phyloP scores from a whole-genome alignment of 2,797 vertebrate species.

The Varecia variegata region DNA sequence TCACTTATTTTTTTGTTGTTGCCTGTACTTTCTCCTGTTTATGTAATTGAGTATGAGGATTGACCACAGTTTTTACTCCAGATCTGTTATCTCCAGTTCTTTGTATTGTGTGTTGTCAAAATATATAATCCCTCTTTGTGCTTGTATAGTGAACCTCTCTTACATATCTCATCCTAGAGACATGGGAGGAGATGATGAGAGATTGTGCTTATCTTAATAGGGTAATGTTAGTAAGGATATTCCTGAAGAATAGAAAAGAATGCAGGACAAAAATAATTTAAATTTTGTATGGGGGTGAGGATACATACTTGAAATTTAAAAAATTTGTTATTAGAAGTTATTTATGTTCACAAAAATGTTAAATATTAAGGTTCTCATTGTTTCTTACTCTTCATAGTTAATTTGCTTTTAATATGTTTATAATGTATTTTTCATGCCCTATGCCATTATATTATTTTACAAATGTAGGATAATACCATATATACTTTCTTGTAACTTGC shows the following conservation, averaged over 20 bases:
- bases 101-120: neutral
- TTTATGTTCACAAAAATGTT: slow-evolving; percentile 6
- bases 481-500: neutral
- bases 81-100: neutral
- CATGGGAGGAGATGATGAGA: neutral
- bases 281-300: neutral
- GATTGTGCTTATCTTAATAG: neutral
- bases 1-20: neutral
- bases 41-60: neutral
- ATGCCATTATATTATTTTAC: neutral
- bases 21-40: neutral
- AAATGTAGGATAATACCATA: neutral
- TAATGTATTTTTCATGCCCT: neutral
- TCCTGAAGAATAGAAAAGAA: neutral
- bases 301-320: neutral
- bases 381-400: neutral
- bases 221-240: neutral
- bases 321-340: neutral
- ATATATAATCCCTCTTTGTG: neutral
- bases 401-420: slow-evolving; percentile 16
- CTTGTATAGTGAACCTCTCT: neutral
- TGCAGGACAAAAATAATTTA: neutral
- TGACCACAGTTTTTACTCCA: neutral
- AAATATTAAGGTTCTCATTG: neutral
- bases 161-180: neutral